phyloP scores from a whole-genome alignment of 2,797 vertebrate species.

The Poecilia gillii region DNA sequence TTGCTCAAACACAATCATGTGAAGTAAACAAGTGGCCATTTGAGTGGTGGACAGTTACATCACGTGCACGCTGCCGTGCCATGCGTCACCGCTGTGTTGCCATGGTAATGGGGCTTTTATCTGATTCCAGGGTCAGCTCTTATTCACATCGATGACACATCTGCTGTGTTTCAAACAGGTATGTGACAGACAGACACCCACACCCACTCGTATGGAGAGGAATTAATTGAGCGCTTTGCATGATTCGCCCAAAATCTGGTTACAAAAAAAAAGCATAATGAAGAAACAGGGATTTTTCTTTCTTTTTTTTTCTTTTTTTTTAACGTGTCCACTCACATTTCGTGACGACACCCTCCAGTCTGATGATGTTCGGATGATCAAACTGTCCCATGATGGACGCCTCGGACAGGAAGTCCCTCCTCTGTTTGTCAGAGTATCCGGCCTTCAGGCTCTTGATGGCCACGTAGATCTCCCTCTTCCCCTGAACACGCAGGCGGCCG shows the following conservation, averaged over 20 bases:
- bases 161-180: slow-evolving; percentile 31
- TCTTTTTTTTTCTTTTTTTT: background rate
- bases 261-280: background rate
- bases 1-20: slow-evolving; percentile 67
- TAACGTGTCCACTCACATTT: slow-evolving; percentile 75
- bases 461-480: slow-evolving; percentile 83
- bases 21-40: slow-evolving; percentile 65
- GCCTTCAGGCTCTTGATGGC: slow-evolving; percentile 86
- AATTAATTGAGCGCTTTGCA: background rate
- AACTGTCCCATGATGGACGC: slow-evolving; percentile 87
- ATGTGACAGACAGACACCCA: slow-evolving; percentile 16
- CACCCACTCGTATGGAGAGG: slow-evolving; percentile 10
- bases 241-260: background rate
- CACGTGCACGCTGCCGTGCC: slow-evolving; percentile 22
- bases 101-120: slow-evolving; percentile 67
- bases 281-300: background rate
- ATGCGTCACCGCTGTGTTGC: slow-evolving; percentile 59
- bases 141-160: slow-evolving; percentile 39
- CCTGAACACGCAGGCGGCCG: slow-evolving; percentile 76
- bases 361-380: slow-evolving; percentile 85
- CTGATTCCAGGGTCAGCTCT: slow-evolving; percentile 62
- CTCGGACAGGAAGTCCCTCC: slow-evolving; percentile 83
- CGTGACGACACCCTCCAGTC: slow-evolving; percentile 84
- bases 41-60: slow-evolving; percentile 41
- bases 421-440: slow-evolving; percentile 84